Conservation (phyloP, 1,140 invertebrate species). For the Panagrolaimus sp. region DNA sequence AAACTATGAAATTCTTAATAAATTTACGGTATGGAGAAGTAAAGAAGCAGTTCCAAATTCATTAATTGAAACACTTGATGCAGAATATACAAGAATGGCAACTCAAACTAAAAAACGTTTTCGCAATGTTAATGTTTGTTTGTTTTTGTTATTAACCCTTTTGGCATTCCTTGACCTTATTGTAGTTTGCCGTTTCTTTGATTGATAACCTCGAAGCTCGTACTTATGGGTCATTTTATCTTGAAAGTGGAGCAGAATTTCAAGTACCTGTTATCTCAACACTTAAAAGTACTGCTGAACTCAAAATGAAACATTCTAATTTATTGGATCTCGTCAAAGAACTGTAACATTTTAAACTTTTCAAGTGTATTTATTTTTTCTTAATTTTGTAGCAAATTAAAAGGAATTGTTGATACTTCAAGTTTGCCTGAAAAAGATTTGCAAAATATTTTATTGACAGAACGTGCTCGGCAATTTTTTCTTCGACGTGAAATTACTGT, state of each 20-base stretch:
- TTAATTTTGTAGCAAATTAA: conserved; percentile 15
- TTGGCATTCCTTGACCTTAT: background rate
- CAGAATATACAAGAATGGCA: background rate
- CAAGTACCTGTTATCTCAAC: conserved; percentile 15
- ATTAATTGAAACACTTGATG: background rate
- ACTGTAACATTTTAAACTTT: background rate
- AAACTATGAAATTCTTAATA: background rate
- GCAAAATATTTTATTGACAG: conserved; percentile 18
- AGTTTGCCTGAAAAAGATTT: conserved; percentile 22
- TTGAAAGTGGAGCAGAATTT: conserved; percentile 2
- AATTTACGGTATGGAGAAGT: background rate
- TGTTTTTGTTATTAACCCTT: background rate
- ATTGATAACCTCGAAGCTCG: conserved; percentile 10
- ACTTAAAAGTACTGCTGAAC: conserved; percentile 11
- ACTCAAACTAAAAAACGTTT: background rate
- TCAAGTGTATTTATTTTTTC: background rate
- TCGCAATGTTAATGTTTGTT: conserved; percentile 6
- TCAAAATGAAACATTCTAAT: conserved; percentile 22
- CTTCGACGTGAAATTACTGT: conserved; percentile 20
- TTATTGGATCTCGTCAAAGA: conserved; percentile 20
- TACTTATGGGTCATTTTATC: conserved; percentile 6
- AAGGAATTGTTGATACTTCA: conserved; percentile 14
- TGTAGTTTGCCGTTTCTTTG: background rate
- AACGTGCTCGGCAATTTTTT: conserved; percentile 27
- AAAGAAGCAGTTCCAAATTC: background rate